These are phyloP conservation scores for Tetrao urogallus DNA, from an alignment of 2,113 vertebrate genomes.

Conservation along the genomic window DNA sequence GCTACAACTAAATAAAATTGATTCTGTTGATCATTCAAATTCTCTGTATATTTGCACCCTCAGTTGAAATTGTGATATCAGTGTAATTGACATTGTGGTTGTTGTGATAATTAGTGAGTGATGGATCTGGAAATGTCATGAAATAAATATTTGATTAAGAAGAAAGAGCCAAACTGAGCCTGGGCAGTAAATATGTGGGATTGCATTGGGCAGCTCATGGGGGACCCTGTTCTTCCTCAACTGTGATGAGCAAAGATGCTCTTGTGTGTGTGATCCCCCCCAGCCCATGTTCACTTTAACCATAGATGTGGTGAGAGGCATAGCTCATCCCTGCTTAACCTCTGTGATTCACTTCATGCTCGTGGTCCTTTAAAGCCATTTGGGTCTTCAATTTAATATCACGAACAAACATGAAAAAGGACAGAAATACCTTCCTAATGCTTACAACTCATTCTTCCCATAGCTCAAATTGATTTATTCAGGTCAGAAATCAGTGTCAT, in stretches of 20 bases:
- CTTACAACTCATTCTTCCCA: not conserved
- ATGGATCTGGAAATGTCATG: not conserved
- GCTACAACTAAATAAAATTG: not conserved
- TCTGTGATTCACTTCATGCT: not conserved
- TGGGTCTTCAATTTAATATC: not conserved
- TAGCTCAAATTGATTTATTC: constrained; percentile 39
- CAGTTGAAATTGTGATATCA: not conserved
- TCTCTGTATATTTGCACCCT: not conserved
- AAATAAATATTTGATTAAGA: accelerated
- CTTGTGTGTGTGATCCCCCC: not conserved
- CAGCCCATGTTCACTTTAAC: not conserved
- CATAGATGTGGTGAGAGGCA: not conserved
- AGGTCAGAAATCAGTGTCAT: constrained; percentile 48
- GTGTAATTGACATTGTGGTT: not conserved
- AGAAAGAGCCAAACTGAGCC: not conserved
- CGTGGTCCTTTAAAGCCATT: not conserved
- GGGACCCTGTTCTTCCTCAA: not conserved
- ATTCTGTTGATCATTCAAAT: not conserved
- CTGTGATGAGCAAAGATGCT: not conserved
- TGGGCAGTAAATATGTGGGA: not conserved
- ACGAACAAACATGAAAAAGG: not conserved
- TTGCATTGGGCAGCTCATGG: not conserved
- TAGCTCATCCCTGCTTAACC: not conserved
- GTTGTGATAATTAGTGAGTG: not conserved
- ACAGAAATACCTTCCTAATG: not conserved